phyloP scores from a whole-genome alignment of 30 jellyfish, hydroid and myxozoan genomes.

The Hydra vulgaris region DNA sequence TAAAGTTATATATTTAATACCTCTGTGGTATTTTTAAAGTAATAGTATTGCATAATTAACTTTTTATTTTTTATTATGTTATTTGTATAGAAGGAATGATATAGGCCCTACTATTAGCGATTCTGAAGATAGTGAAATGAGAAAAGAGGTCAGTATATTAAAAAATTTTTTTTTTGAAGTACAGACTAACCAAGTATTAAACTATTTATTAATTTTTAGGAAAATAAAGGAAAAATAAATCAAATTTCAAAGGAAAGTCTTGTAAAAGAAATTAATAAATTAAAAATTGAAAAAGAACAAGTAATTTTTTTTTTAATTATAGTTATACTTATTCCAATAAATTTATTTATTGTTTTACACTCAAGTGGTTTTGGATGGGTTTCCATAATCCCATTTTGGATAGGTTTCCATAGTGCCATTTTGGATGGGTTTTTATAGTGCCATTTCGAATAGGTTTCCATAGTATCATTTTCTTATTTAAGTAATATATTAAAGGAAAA shows the following conservation, averaged over 20 bases:
- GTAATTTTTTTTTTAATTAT: constrained; percentile 4
- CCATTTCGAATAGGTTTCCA: too few species aligned
- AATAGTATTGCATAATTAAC: too few species aligned
- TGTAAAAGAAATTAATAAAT: constrained; percentile 34
- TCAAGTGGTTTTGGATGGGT: too few species aligned
- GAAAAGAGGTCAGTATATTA: background rate
- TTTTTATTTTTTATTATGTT: background rate
- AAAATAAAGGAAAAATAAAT: constrained; percentile 11
- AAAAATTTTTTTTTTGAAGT: background rate
- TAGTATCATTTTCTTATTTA: too few species aligned
- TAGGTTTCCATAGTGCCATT: too few species aligned
- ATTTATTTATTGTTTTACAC: too few species aligned
- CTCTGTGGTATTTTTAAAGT: too few species aligned
- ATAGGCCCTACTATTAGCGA: background rate
- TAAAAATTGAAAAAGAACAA: constrained; percentile 47
- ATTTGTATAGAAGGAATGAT: background rate
- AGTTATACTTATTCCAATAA: too few species aligned
- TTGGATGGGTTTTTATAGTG: too few species aligned
- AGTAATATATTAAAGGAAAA: too few species aligned
- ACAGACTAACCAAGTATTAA: background rate
- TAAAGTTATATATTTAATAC: too few species aligned
- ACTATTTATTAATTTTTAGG: background rate
- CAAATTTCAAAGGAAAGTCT: constrained; percentile 44
- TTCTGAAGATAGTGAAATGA: background rate
- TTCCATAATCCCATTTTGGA: too few species aligned